Conservation (phyloP, 2,888 invertebrate species). For the Nymphalis polychloros region DNA sequence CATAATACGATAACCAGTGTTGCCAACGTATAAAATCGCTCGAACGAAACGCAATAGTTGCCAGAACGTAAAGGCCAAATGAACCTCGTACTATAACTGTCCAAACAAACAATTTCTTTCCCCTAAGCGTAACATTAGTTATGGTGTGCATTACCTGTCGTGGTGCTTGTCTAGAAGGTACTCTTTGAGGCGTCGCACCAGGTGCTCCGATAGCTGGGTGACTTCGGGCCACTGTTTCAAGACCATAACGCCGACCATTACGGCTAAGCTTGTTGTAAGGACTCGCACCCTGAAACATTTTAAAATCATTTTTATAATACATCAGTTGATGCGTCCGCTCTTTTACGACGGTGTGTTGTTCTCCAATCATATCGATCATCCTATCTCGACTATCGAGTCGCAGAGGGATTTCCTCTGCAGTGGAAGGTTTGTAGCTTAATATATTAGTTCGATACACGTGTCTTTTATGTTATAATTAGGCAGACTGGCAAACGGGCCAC, state of each 20-base stretch:
- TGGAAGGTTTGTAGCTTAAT: too few species aligned
- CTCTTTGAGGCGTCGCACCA: conserved; percentile 89
- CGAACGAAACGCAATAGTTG: neutral
- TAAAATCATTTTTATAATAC: too few species aligned
- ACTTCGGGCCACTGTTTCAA: conserved; percentile 95
- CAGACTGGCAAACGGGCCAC: too few species aligned
- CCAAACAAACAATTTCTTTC: neutral
- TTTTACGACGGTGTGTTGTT: too few species aligned
- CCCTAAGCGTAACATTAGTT: conserved; percentile 7
- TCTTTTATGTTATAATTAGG: too few species aligned
- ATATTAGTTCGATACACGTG: rapidly evolving
- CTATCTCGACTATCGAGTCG: too few species aligned
- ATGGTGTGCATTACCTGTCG: conserved; percentile 69
- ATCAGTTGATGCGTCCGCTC: too few species aligned
- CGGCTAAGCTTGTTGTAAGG: conserved; percentile 90
- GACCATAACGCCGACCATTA: conserved; percentile 90
- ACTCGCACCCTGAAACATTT: conserved; percentile 89
- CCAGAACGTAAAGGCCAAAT: neutral
- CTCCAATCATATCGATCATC: too few species aligned
- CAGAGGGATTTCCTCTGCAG: too few species aligned
- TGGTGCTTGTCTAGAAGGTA: conserved; percentile 87
- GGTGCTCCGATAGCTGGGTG: conserved; percentile 89
- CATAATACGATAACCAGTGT: conserved; percentile 1
- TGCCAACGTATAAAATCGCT: neutral
- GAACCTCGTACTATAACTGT: neutral